These are phyloP conservation scores for Melanophora roralis DNA, from an alignment of 2,888 invertebrate genomes.

Conservation along the genomic window DNA sequence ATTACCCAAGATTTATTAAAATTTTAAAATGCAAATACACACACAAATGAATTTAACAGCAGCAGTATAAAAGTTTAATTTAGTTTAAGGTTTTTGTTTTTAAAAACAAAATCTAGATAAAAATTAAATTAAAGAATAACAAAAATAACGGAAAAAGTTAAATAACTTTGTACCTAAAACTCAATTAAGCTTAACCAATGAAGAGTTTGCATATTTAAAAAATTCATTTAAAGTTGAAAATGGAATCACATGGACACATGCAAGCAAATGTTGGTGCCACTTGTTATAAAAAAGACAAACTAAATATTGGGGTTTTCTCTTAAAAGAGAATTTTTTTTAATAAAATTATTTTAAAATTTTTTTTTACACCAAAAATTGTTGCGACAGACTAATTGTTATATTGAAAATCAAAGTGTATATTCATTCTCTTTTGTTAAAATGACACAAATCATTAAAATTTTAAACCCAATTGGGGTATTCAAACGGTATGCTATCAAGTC, in stretches of 20 bases:
- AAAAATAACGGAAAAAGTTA: constrained; percentile 8
- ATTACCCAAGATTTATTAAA: neutral
- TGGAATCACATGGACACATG: neutral
- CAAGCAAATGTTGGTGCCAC: too few relatives aligned
- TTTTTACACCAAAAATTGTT: too few relatives aligned
- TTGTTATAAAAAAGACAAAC: too few relatives aligned
- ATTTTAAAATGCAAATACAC: neutral
- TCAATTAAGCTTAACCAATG: constrained; percentile 53
- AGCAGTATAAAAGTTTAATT: neutral
- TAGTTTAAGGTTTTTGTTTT: neutral
- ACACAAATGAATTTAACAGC: neutral
- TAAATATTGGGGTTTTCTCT: too few relatives aligned
- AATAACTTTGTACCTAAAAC: constrained; percentile 46
- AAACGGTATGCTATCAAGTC: too few relatives aligned
- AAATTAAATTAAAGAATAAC: constrained; percentile 10
- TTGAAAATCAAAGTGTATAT: too few relatives aligned
- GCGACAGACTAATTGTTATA: too few relatives aligned
- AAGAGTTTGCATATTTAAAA: constrained; percentile 49
- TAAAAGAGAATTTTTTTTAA: too few relatives aligned
- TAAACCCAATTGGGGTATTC: too few relatives aligned
- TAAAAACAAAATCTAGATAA: neutral
- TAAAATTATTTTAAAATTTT: too few relatives aligned
- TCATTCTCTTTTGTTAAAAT: too few relatives aligned
- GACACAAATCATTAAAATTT: too few relatives aligned
- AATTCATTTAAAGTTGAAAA: constrained; percentile 33